Evolutionary conservation across 1,140 invertebrate species (phyloP).

Genomic region (Sinonovacula constricta): DNA sequence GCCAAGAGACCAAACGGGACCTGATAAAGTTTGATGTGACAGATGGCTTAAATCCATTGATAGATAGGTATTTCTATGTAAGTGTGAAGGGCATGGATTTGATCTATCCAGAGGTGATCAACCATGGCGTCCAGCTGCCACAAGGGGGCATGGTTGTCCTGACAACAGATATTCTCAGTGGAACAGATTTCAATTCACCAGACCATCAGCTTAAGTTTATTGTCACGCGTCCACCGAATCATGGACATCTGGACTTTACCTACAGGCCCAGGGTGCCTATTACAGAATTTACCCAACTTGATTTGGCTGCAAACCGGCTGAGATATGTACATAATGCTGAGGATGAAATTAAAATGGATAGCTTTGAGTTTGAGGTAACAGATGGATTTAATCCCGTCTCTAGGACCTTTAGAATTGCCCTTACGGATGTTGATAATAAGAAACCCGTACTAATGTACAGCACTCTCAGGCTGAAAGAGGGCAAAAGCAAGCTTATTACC

Average conservation of each 20-base stretch:
- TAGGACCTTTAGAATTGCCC: conserved; percentile 77
- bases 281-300: conserved; percentile 76
- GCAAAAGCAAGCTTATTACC: conserved; percentile 75
- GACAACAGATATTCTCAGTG: conserved; percentile 76
- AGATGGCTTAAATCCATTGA: conserved; percentile 77
- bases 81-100: conserved; percentile 76
- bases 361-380: conserved; percentile 79
- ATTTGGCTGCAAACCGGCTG: conserved; percentile 78
- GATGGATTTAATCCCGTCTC: conserved; percentile 77
- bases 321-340: conserved; percentile 75
- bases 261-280: conserved; percentile 74
- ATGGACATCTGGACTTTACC: conserved; percentile 76
- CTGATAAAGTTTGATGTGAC: conserved; percentile 79
- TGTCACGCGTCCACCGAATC: conserved; percentile 75
- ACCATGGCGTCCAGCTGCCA: conserved; percentile 76
- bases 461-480: conserved; percentile 75
- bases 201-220: conserved; percentile 75
- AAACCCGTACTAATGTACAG: conserved; percentile 76
- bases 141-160: conserved; percentile 76
- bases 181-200: conserved; percentile 75
- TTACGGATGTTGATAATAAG: conserved; percentile 78
- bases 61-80: conserved; percentile 78
- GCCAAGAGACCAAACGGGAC: conserved; percentile 74
- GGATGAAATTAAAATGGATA: conserved; percentile 78
- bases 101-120: conserved; percentile 75